Evolutionary conservation across 1,140 invertebrate genomes (phyloP), one percentile per base, ranked within the genome.

Genomic region (Heterodera schachtii): DNA sequence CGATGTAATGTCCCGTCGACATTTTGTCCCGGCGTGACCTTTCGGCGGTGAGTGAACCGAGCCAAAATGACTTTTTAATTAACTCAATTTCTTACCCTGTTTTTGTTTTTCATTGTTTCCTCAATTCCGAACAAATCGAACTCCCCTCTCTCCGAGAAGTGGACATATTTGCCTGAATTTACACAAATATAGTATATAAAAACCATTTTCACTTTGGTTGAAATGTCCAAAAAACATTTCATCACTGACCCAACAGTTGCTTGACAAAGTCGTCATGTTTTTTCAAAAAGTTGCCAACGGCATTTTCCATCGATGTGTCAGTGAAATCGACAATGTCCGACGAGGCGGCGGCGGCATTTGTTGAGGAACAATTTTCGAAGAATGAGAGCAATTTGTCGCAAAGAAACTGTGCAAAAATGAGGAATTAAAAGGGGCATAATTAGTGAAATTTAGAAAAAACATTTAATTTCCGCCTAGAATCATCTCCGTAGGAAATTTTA

Each of bases 361-460:
- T 69, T 21, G 31, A 19, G 2, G 77, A 47, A 13, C 77, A 78
- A n/a, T 31, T 69, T 19, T 31, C 31, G 70, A 78, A 52, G 66
- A 78, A 78, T 9, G 44, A 21, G 9, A 78, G 77, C 47, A 78
- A 78, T 43, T 78, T 64, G 70, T 64, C 49, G 8, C 77, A 78
- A 2, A 78, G 70, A 8, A 69, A 16, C 77, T 78, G 31, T 31
- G 31, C 31, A 31, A 31, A 31, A 31, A 31, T 31, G 31, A 31
- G 31, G 1, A 31, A 31, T 31, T 31, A 31, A 31, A 31, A 31
- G 1, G 31, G 31, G 1, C 31, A 31, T 31, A 31, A 31, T 31
- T 31, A 1, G 31, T 31, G 31, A 1, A 31, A 31, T 0, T 31
- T 31, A 31, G 31, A 31, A 31, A 31, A 31, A 31, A 1, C 1